Conservation (phyloP, 2,888 invertebrate genomes). For the Heteromurus nitidus region DNA sequence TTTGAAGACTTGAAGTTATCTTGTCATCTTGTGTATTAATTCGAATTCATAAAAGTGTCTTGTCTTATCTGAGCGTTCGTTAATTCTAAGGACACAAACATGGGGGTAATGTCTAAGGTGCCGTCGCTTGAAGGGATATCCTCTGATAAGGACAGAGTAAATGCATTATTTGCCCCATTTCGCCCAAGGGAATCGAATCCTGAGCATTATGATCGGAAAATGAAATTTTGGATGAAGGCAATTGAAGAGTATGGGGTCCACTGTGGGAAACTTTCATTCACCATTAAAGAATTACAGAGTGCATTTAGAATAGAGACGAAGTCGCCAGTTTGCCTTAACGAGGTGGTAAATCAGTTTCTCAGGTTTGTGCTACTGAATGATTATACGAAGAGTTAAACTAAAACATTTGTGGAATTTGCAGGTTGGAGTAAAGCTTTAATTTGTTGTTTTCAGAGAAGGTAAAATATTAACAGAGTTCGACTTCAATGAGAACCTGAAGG, state of each 20-base stretch:
- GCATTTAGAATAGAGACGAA: slow-evolving; percentile 39
- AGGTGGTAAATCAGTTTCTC: slow-evolving; percentile 41
- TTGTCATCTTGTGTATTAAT: no score
- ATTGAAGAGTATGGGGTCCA: slow-evolving; percentile 65
- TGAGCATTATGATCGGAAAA: slow-evolving; percentile 69
- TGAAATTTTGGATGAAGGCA: slow-evolving; percentile 70
- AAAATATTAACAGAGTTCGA: slow-evolving; percentile 26
- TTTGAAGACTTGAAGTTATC: no score
- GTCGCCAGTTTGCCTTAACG: slow-evolving; percentile 52
- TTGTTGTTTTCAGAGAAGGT: slow-evolving; percentile 31
- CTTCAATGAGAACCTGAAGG: slow-evolving; percentile 29
- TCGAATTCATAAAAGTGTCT: no score
- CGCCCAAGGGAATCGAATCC: slow-evolving; percentile 67
- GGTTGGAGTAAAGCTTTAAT: background rate
- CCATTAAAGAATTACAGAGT: slow-evolving; percentile 54
- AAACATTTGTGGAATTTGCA: background rate
- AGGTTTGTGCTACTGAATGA: no score
- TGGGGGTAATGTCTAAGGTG: background rate
- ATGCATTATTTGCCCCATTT: slow-evolving; percentile 69
- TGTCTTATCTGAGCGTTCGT: no score
- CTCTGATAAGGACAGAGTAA: slow-evolving; percentile 62
- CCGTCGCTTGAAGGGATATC: slow-evolving; percentile 51
- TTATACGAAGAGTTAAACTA: background rate
- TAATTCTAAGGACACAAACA: no score
- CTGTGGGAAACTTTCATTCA: slow-evolving; percentile 46